Percentiles rank a stretch among this genome's conserved stretches.
Evolutionary conservation across 1,140 invertebrate genomes (phyloP).

Genomic region (Nasonia longicornis): DNA sequence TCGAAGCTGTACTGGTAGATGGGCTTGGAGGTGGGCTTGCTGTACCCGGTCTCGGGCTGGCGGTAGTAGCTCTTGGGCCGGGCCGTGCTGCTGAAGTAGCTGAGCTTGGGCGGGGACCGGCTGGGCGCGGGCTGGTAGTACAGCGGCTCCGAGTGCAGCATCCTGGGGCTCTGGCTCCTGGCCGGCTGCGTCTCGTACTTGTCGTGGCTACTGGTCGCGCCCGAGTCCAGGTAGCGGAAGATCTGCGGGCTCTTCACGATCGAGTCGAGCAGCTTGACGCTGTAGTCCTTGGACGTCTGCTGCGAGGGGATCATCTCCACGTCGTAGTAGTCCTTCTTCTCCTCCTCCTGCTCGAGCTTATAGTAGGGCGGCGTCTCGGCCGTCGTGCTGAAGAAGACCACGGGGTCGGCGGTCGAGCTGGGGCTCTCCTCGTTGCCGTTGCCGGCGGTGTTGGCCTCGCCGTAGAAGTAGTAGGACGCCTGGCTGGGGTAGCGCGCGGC

Average conservation of each 20-base stretch:
- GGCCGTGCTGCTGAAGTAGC: conserved; percentile 62
- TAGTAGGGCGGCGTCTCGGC: conserved; percentile 54
- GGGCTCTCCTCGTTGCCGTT: conserved; percentile 56
- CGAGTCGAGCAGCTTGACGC: conserved; percentile 57
- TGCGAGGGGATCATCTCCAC: conserved; percentile 54
- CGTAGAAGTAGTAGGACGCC: conserved; percentile 67
- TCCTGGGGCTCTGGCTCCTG: conserved; percentile 52
- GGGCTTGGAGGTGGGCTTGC: conserved; percentile 64
- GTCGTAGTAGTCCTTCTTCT: conserved; percentile 59
- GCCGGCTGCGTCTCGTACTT: conserved; percentile 42
- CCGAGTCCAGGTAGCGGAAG: conserved; percentile 53
- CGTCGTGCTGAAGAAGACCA: conserved; percentile 60
- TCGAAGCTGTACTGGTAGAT: conserved; percentile 74
- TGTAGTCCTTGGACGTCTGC: conserved; percentile 53
- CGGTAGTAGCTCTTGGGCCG: conserved; percentile 52
- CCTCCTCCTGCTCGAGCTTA: conserved; percentile 45
- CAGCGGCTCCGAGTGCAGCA: conserved; percentile 57
- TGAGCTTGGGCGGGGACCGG: conserved; percentile 60
- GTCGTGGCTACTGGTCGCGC: conserved; percentile 34
- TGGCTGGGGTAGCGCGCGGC: conserved; percentile 49
- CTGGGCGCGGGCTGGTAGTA: conserved; percentile 61
- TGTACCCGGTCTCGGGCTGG: conserved; percentile 51
- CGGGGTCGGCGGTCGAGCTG: conserved; percentile 40
- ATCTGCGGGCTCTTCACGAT: conserved; percentile 56
- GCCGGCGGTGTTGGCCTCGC: conserved; percentile 63